phyloP scores from a whole-genome alignment of 2,888 invertebrate species.

The Lochmaea crataegi region DNA sequence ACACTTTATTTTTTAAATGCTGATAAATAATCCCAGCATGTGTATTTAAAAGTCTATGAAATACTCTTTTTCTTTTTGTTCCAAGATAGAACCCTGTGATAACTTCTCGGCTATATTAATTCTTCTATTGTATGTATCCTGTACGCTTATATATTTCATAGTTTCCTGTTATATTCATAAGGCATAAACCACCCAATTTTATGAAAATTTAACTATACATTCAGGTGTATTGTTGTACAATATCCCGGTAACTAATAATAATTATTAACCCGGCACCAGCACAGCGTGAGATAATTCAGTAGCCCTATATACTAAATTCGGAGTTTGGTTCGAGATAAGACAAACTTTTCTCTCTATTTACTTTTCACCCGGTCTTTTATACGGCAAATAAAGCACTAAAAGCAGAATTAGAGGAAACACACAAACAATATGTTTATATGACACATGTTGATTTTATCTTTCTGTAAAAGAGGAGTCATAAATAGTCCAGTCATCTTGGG shows the following conservation, averaged over 20 bases:
- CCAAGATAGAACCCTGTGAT: no score
- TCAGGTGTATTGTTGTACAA: neutral
- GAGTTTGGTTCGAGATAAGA: constrained; percentile 32
- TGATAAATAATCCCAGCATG: no score
- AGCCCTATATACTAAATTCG: constrained; percentile 15
- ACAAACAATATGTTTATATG: constrained; percentile 43
- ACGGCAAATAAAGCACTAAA: constrained; percentile 41
- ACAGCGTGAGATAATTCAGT: constrained; percentile 32
- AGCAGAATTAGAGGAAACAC: constrained; percentile 41
- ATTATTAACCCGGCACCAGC: constrained; percentile 8
- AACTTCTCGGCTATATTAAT: neutral
- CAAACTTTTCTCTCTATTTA: constrained; percentile 38
- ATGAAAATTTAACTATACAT: neutral
- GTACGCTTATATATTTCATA: neutral
- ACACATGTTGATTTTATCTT: constrained; percentile 44
- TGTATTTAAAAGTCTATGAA: no score
- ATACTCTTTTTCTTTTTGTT: no score
- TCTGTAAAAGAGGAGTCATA: constrained; percentile 16
- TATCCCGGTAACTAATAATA: constrained; percentile 5
- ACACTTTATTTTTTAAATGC: no score
- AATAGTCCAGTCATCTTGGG: neutral
- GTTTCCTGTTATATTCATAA: neutral
- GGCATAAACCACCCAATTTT: neutral
- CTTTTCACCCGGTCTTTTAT: constrained; percentile 41
- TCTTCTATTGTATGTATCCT: neutral